Conservation (phyloP, 2,888 invertebrate genomes). For the Serrognathus titanus region DNA sequence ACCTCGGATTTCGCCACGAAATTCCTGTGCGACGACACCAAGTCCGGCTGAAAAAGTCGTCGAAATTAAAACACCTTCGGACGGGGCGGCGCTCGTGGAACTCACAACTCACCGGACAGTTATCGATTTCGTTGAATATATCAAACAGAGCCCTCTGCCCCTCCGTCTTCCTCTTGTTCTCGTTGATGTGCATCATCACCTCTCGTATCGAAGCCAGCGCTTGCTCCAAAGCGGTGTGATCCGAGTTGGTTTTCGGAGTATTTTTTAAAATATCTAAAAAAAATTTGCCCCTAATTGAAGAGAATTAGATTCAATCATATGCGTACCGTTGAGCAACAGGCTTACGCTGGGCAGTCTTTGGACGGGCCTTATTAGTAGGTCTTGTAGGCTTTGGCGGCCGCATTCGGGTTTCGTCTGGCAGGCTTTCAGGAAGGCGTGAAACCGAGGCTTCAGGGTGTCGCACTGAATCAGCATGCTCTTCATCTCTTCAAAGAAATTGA, state of each 20-base stretch:
- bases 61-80: not conserved
- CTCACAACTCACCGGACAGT: conserved; percentile 81
- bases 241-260: conserved; percentile 84
- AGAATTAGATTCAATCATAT: not conserved
- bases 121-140: conserved; percentile 96
- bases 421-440: conserved; percentile 97
- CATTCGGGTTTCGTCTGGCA: conserved; percentile 93
- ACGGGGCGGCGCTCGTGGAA: no score
- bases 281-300: conserved; percentile 7
- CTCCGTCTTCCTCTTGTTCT: conserved; percentile 95
- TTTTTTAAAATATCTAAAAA: conserved; percentile 85
- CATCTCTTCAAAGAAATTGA: conserved; percentile 97
- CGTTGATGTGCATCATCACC: conserved; percentile 95
- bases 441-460: conserved; percentile 89
- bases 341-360: conserved; percentile 96
- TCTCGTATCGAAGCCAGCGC: conserved; percentile 86
- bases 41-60: conserved; percentile 65
- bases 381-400: conserved; percentile 91
- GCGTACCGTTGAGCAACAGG: conserved; percentile 85
- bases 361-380: conserved; percentile 95
- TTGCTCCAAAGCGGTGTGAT: conserved; percentile 77
- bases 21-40: conserved; percentile 88
- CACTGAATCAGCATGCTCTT: conserved; percentile 89
- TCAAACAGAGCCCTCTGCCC: conserved; percentile 95
- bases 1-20: conserved; percentile 88